Percentiles rank a stretch among this genome's conserved stretches.
Conservation (phyloP, 1,140 invertebrate species). For the Chymomyza costata region DNA sequence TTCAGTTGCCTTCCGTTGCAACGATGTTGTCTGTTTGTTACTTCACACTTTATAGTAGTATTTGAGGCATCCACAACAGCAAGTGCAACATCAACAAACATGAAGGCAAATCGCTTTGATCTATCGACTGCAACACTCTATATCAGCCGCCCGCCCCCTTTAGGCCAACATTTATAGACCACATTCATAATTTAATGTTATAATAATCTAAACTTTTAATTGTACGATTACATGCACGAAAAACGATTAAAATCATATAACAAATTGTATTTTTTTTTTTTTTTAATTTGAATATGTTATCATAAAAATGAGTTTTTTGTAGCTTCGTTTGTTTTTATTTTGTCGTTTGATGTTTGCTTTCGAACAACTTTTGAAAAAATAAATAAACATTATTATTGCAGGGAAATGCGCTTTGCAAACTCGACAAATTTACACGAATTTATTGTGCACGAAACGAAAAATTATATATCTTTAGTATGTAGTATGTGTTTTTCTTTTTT, state of each 20-base stretch:
- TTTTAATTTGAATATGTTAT: no score
- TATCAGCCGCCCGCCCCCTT: background rate
- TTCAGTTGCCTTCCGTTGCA: conserved; percentile 48
- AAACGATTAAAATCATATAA: conserved; percentile 36
- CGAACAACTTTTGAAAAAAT: conserved; percentile 34
- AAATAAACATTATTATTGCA: conserved; percentile 63
- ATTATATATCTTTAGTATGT: conserved; percentile 31
- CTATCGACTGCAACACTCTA: conserved; percentile 40
- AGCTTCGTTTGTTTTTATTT: conserved; percentile 33
- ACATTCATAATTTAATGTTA: conserved; percentile 56
- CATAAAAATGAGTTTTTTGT: conserved; percentile 58
- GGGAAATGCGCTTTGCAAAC: no score
- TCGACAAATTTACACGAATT: conserved; percentile 40
- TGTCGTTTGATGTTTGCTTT: conserved; percentile 65
- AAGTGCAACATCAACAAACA: conserved; percentile 69
- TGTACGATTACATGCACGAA: conserved; percentile 23
- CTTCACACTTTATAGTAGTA: conserved; percentile 57
- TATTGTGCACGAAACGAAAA: conserved; percentile 45
- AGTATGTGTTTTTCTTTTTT: conserved; percentile 40
- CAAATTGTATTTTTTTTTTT: no score
- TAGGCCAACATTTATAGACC: conserved; percentile 10
- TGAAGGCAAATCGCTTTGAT: conserved; percentile 55
- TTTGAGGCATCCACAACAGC: conserved; percentile 44
- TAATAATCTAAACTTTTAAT: conserved; percentile 29
- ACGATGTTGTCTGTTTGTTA: conserved; percentile 25